phyloP scores from a whole-genome alignment of 2,113 vertebrate species.

The human (Homo sapiens) region GRCh38 chr3:13828501-13829000 shows the following conservation, averaged over 20 bases:
- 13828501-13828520: background rate
- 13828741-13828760: background rate
- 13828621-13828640: background rate
- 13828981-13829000: background rate
- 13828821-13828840: background rate
- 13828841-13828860: background rate
- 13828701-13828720: background rate
- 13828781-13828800: background rate
- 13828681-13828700: background rate
- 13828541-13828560: background rate
- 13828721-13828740: background rate
- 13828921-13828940: accelerated
- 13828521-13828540: background rate
- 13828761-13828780: background rate
- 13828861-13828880: background rate
- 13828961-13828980: background rate
- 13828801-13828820: background rate
- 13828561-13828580: background rate
- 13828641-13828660: background rate
- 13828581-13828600: background rate
- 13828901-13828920: background rate
- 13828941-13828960: background rate
- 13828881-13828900: background rate
- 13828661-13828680: background rate
- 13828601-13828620: background rate